Conservation (phyloP, 2,113 vertebrate species). For the Thryonomys swinderianus region DNA sequence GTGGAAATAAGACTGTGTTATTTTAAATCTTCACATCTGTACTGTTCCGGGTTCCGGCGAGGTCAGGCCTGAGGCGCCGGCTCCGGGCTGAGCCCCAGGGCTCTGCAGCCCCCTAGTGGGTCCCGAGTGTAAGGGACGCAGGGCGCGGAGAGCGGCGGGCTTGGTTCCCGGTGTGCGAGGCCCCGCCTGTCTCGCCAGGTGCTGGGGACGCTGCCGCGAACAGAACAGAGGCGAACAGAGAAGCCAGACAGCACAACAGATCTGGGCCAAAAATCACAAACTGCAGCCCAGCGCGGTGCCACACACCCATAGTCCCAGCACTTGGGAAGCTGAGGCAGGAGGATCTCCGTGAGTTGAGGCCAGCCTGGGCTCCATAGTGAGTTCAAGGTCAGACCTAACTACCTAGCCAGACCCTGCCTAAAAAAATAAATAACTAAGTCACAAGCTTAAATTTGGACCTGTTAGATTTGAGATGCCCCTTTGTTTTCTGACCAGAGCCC, state of each 20-base stretch:
- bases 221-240: not conserved
- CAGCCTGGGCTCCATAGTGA: not conserved
- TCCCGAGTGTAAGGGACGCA: not conserved
- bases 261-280: not conserved
- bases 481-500: not conserved
- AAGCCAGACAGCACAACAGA: not conserved
- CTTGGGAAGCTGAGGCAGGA: not conserved
- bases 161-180: not conserved
- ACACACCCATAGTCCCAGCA: not conserved
- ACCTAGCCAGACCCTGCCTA: not conserved
- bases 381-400: not conserved
- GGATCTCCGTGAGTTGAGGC: not conserved
- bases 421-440: not conserved
- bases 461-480: not conserved
- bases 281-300: not conserved
- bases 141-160: not conserved
- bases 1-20: not conserved
- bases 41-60: not conserved
- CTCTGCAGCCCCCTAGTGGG: slow-evolving; percentile 61
- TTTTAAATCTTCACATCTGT: not conserved
- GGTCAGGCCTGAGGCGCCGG: fast-evolving
- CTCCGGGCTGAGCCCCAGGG: fast-evolving
- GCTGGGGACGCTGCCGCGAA: not conserved
- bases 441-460: not conserved
- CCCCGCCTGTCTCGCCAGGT: not conserved